These are phyloP conservation scores for Yponomeuta evonymella DNA, from an alignment of 2,888 invertebrate species.

Conservation along the genomic window DNA sequence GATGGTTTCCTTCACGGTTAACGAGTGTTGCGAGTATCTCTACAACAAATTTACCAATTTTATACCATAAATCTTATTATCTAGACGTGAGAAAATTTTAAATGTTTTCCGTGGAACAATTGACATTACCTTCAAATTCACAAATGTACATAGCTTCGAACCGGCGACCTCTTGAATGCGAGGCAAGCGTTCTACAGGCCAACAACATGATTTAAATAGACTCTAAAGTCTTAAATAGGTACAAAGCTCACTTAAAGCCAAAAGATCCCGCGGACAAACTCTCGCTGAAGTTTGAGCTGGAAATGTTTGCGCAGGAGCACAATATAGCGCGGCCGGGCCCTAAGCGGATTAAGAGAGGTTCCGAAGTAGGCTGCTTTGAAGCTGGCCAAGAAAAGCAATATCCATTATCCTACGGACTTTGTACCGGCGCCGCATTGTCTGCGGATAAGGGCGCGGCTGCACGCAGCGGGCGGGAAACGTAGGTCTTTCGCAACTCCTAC, in stretches of 20 bases:
- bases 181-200: background rate
- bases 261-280: background rate
- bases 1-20: too few species aligned
- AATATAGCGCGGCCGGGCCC: conserved; percentile 30
- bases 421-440: conserved; percentile 12
- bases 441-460: background rate
- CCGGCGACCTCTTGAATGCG: too few species aligned
- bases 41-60: too few species aligned
- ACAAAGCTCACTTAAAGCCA: background rate
- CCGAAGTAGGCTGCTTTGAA: conserved; percentile 72
- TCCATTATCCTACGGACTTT: conserved; percentile 63
- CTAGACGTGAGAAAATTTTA: too few species aligned
- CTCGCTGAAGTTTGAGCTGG: conserved; percentile 23
- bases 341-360: conserved; percentile 73
- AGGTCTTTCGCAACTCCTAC: too few species aligned
- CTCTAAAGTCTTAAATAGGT: background rate
- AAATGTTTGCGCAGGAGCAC: conserved; percentile 65
- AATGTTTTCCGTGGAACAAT: too few species aligned
- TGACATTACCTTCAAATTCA: too few species aligned
- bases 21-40: too few species aligned
- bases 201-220: background rate
- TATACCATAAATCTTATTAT: too few species aligned
- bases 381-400: conserved; percentile 71
- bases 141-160: too few species aligned
- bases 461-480: background rate